phyloP scores from a whole-genome alignment of 2,888 invertebrate genomes.

The Campoplex nolae region DNA sequence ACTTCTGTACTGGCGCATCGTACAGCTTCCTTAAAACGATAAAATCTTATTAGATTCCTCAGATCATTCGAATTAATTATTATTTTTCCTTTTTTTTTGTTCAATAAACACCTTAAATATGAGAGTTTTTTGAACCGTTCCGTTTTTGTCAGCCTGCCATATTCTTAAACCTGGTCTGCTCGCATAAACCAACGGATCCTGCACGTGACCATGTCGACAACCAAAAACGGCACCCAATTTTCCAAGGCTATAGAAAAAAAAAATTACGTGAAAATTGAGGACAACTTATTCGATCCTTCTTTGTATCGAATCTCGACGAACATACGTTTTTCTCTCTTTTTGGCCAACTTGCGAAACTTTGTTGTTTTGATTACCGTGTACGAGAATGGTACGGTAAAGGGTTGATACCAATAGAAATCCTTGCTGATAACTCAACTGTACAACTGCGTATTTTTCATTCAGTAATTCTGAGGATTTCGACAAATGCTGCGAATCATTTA shows the following conservation, averaged over 20 bases:
- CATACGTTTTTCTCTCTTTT: constrained; percentile 93
- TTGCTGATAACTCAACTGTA: constrained; percentile 93
- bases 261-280: neutral
- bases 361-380: constrained; percentile 89
- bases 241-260: constrained; percentile 85
- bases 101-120: constrained; percentile 89
- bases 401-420: constrained; percentile 92
- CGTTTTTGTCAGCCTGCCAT: constrained; percentile 92
- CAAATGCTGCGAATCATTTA: constrained; percentile 88
- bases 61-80: neutral
- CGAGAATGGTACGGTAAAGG: constrained; percentile 92
- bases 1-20: constrained; percentile 86
- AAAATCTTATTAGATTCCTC: constrained; percentile 4
- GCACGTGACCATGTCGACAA: constrained; percentile 86
- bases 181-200: constrained; percentile 88
- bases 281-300: neutral
- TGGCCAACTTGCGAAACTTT: constrained; percentile 93
- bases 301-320: constrained; percentile 23
- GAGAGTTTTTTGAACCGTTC: constrained; percentile 93
- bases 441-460: constrained; percentile 93
- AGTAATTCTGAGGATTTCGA: constrained; percentile 93
- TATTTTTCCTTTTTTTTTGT: neutral
- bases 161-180: constrained; percentile 93
- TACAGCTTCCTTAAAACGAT: constrained; percentile 78
- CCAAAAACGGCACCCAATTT: constrained; percentile 88